Conservation (phyloP, 2,888 invertebrate species). For the Parascotia fuliginaria region DNA sequence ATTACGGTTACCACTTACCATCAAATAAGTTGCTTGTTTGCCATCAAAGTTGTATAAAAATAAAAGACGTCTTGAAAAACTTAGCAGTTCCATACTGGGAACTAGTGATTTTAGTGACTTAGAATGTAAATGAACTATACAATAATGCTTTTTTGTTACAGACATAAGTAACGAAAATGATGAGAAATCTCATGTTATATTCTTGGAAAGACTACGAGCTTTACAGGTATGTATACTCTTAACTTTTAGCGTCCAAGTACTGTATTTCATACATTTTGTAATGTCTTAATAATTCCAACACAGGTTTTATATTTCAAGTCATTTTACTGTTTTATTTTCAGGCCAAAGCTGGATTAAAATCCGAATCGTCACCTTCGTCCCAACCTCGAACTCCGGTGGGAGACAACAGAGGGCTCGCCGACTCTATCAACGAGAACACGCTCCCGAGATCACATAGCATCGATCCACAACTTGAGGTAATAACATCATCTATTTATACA, state of each 20-base stretch:
- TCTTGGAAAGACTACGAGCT: constrained; percentile 75
- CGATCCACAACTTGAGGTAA: constrained; percentile 80
- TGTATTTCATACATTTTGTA: no score
- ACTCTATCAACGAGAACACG: constrained; percentile 71
- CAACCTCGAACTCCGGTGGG: constrained; percentile 73
- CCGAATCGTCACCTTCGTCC: constrained; percentile 66
- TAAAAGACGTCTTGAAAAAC: no score
- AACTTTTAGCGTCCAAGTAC: no score
- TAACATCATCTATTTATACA: no score
- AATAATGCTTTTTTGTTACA: constrained; percentile 51
- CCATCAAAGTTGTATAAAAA: no score
- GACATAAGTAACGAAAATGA: constrained; percentile 79
- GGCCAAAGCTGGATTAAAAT: constrained; percentile 80
- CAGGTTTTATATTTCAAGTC: no score
- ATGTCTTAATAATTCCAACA: no score
- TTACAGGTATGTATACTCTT: constrained; percentile 65
- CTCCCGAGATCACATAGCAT: constrained; percentile 71
- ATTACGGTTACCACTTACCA: no score
- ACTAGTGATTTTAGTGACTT: no score
- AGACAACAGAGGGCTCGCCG: constrained; percentile 72
- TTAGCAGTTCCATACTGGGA: no score
- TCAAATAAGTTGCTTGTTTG: no score
- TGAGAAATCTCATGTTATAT: constrained; percentile 76
- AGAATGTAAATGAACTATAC: no score
- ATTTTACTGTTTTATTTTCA: constrained; percentile 33